Evolutionary conservation across 2,797 vertebrate species (phyloP).

Genomic region (Chelon auratus): DNA sequence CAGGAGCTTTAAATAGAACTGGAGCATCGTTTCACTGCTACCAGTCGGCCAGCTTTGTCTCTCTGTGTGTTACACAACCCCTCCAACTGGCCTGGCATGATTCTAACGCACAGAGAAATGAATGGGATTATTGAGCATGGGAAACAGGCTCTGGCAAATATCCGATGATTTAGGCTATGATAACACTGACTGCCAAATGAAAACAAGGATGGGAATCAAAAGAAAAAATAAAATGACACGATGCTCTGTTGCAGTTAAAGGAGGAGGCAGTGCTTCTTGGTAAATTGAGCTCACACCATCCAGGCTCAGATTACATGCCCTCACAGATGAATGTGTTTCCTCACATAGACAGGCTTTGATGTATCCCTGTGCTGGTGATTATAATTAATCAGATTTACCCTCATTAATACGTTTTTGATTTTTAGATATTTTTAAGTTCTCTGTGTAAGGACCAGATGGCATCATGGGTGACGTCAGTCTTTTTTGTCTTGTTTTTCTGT

Average conservation of each 20-base stretch:
- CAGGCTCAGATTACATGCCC: constrained; percentile 8
- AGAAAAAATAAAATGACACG: neutral
- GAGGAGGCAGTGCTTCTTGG: neutral
- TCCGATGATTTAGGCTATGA: neutral
- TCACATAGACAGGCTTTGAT: constrained; percentile 10
- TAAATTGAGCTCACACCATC: constrained; percentile 11
- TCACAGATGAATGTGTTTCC: constrained; percentile 12
- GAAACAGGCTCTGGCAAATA: constrained; percentile 11
- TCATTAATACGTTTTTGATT: neutral
- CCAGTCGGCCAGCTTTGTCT: constrained; percentile 15
- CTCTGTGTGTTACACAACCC: constrained; percentile 21
- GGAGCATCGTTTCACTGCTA: constrained; percentile 49
- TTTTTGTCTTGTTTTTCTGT: neutral
- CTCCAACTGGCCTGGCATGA: constrained; percentile 7
- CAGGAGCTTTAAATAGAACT: constrained; percentile 64
- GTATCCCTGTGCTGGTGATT: neutral
- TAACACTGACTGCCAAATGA: constrained; percentile 3
- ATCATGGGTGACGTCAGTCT: neutral
- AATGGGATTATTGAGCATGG: constrained; percentile 15
- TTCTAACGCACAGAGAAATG: constrained; percentile 17
- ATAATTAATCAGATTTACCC: constrained; percentile 21
- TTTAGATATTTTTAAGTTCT: neutral
- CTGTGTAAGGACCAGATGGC: neutral
- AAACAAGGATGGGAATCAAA: constrained; percentile 13
- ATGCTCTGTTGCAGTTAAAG: constrained; percentile 19